Conservation (phyloP, 2,797 vertebrate species). For the Tokudaia muenninki region DNA sequence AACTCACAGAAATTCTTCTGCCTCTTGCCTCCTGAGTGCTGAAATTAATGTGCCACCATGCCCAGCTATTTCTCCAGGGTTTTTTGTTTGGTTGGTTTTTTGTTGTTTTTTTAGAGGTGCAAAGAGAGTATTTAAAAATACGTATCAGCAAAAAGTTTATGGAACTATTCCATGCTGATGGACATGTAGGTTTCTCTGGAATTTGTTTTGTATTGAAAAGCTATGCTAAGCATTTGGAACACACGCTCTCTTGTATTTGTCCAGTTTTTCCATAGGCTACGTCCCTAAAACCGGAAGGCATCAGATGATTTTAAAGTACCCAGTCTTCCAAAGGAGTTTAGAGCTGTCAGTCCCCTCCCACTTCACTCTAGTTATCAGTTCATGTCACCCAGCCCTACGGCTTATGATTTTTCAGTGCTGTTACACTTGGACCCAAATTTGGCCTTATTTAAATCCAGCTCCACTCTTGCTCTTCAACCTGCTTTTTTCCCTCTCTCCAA, state of each 20-base stretch:
- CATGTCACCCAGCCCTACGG: neutral
- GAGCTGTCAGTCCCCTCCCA: neutral
- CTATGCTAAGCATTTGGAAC: neutral
- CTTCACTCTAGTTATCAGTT: neutral
- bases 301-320: neutral
- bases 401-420: neutral
- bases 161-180: neutral
- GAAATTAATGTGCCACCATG: neutral
- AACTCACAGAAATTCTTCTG: neutral
- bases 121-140: neutral
- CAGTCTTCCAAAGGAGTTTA: neutral
- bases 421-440: conserved; percentile 40
- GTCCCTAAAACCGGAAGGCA: neutral
- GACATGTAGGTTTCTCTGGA: neutral
- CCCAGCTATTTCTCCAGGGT: neutral
- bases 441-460: conserved; percentile 13
- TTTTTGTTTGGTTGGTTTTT: neutral
- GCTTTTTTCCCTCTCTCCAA: neutral
- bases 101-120: neutral
- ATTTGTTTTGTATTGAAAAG: conserved; percentile 43
- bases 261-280: neutral
- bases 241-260: neutral
- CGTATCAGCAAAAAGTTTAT: conserved; percentile 34
- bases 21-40: neutral
- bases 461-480: neutral